Conservation (phyloP, 1,140 invertebrate genomes). For the Euschistus heros region DNA sequence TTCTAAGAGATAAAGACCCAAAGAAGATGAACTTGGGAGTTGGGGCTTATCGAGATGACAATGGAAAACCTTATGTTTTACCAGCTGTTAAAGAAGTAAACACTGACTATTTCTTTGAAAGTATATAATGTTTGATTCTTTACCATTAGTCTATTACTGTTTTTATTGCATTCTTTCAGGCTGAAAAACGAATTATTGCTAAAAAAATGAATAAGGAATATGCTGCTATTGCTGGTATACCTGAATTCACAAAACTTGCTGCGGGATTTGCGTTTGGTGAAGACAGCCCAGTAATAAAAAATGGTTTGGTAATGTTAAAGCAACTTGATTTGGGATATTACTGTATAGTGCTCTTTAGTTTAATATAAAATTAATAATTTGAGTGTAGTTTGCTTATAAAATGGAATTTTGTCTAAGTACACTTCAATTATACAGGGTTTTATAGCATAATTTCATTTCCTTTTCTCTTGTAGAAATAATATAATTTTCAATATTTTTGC, state of each 20-base stretch:
- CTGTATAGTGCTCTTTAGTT: background rate
- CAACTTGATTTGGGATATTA: conserved; percentile 15
- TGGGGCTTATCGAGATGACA: conserved; percentile 95
- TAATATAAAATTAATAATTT: background rate
- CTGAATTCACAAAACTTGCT: conserved; percentile 68
- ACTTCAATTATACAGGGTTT: too few species aligned
- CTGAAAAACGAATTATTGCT: conserved; percentile 60
- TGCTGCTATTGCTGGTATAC: conserved; percentile 76
- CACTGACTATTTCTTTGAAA: background rate
- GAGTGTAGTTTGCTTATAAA: background rate
- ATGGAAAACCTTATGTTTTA: conserved; percentile 94
- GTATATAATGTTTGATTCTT: too few species aligned
- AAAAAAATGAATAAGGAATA: conserved; percentile 92
- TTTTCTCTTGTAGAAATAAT: too few species aligned
- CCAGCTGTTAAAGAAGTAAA: conserved; percentile 74
- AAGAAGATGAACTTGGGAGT: conserved; percentile 98
- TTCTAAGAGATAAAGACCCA: conserved; percentile 80
- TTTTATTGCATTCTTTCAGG: conserved; percentile 40
- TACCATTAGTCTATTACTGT: background rate
- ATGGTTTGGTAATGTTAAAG: conserved; percentile 54
- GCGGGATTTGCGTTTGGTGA: conserved; percentile 85
- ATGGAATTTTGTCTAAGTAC: background rate
- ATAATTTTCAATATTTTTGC: too few species aligned
- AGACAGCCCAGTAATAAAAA: conserved; percentile 56
- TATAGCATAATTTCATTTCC: too few species aligned